Base-by-base conservation (phyloP, 2,113 vertebrate genomes). In the Ochotona curzoniae region DNA sequence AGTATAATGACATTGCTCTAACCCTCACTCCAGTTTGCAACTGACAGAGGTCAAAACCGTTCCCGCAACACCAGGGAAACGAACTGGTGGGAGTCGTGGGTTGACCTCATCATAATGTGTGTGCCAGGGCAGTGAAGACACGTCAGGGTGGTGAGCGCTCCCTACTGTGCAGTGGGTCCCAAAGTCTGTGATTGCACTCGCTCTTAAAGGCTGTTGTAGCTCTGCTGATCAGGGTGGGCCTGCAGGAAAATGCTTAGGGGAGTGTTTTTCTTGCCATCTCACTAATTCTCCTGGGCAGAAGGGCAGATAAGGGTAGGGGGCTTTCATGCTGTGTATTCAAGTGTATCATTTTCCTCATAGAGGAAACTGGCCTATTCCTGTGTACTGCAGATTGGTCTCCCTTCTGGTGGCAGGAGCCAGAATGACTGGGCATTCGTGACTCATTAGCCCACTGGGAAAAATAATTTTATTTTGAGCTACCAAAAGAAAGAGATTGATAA, bases 1-100 rank as follows among this genome's bases (percentile, higher is more conserved):
- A 97, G 95, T 18, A 87, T 85, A 93, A 35, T 32, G 6, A 18
- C 93, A 67, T 66, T 95, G 54, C 83, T 92, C 61, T 69, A 82
- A 20, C 75, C 88, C 71, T 95, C 83, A 35, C 23, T 83, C 83
- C 23, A 83, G 54, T 94, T 76, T 78, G 76, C 79, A 92, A 75
- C 47, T 66, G 51, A 69, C 79, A 90, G 38, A 26, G 60, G 23
- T 94, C 83, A 83, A 32, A 75, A 71, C 30, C 1, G 87, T 94
- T 94, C 17, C 60, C 88, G 38, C 15, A 83, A 32, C 60, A 80
- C 28, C 13, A 67, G 47, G 86, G 25, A 54, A 44, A 85, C 32
- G 87, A 84, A 61, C 35, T 57, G 3, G 18, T 54, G 69, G 57
- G 28, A 32, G 64, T 87, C 63, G 51, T 75, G 35, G 26, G 51